These are phyloP conservation scores for Melanotaenia parkinsoni DNA, from an alignment of 2,797 vertebrate species.

Conservation along the genomic window DNA sequence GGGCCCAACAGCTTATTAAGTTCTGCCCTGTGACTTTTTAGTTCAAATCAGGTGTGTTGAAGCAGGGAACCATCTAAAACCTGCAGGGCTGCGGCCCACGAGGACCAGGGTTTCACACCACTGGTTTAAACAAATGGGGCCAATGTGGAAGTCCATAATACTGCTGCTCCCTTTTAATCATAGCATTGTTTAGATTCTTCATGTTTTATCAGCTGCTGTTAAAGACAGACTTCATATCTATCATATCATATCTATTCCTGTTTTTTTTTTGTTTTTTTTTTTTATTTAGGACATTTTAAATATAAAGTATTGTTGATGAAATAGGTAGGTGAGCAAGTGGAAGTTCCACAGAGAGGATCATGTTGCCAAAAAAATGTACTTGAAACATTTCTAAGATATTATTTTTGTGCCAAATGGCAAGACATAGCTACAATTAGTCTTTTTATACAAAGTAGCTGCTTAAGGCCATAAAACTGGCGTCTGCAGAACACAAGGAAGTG, in stretches of 20 bases:
- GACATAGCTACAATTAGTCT: background rate
- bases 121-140: too few relatives aligned
- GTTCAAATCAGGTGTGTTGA: too few relatives aligned
- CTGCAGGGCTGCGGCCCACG: too few relatives aligned
- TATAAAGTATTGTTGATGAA: background rate
- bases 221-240: constrained; percentile 8
- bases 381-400: background rate
- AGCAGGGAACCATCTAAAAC: too few relatives aligned
- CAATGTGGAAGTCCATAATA: too few relatives aligned
- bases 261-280: background rate
- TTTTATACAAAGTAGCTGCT: background rate
- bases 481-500: too few relatives aligned
- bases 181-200: background rate
- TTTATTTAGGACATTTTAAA: background rate
- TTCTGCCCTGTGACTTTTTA: too few relatives aligned
- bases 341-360: constrained; percentile 16
- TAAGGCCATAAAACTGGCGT: background rate
- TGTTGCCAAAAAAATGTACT: constrained; percentile 17
- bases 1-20: too few relatives aligned
- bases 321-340: background rate
- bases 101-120: too few relatives aligned
- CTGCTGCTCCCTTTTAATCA: too few relatives aligned
- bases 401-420: background rate
- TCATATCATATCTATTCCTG: background rate
- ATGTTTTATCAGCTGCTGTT: background rate